Evolutionary conservation across 2,888 invertebrate genomes (phyloP), one percentile per base, ranked within the genome.

Genomic region (Uropetala carovei): DNA sequence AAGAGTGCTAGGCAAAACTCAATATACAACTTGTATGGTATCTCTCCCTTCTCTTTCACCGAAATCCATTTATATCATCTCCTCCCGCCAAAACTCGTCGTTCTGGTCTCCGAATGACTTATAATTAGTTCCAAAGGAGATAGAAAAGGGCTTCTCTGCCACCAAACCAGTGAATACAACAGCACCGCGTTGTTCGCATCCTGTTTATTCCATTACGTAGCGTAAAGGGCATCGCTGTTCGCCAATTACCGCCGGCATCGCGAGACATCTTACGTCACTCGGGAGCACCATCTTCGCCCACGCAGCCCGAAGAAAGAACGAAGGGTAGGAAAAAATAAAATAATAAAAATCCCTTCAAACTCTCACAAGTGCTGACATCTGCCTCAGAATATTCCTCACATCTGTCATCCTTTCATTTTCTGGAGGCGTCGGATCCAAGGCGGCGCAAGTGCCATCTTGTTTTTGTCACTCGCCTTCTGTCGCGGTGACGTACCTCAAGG

Each of bases 341-440:
- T n/a, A n/a, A n/a, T 43, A 5, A 43, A 43, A 43, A 18, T 16
- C 64, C n/a, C 64, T 64, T 64, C 18, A 64, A 64, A 16, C 16
- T 64, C 22, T 22, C 75, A 27, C 75, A 27, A 75, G 75, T 75
- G 22, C 75, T 27, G 75, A 75, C 75, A 27, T 75, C 68, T 68
- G 68, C 68, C 68, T 68, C 27, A 27, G 27, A 75, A 75, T 75
- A 75, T 27, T 27, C 27, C 27, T 22, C 68, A 68, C n/a, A 68
- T 68, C 68, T 68, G 68, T 75, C 75, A 22, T 75, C 75, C 11
- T 27, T 75, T 75, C 75, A 75, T 75, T 75, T 75, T 75, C 75
- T 75, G 13, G 75, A 43, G 43, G 43, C 43, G 43, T 43, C 43
- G 43, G 3, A 43, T 43, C 43, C 43, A 43, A 43, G 43, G 5